Percentiles rank a stretch among this genome's conserved stretches.
These are phyloP conservation scores for Apteryx owenii DNA, from an alignment of 2,113 vertebrate species.

Conservation along the genomic window DNA sequence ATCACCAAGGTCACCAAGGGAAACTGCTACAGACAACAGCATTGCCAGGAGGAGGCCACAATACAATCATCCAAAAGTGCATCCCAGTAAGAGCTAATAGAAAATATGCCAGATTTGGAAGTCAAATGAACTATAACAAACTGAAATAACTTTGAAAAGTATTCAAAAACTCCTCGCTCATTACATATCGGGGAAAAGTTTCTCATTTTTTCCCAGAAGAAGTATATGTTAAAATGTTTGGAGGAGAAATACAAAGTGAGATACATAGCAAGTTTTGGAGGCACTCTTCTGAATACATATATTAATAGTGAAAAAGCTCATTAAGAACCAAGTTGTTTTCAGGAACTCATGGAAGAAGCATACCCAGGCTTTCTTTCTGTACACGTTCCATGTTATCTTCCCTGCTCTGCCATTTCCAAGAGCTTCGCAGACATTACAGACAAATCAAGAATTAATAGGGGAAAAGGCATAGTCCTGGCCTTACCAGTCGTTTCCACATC, in stretches of 20 bases:
- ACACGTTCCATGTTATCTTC: not conserved
- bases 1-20: not conserved
- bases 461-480: not conserved
- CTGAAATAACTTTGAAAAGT: not conserved
- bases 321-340: not conserved
- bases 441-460: not conserved
- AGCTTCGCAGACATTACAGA: not conserved
- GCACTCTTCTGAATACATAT: not conserved
- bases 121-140: not conserved
- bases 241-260: not conserved
- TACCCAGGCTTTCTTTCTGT: not conserved
- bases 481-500: not conserved
- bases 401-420: not conserved
- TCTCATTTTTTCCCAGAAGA: not conserved
- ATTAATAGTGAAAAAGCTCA: not conserved
- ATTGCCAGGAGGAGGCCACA: not conserved
- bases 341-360: fast-evolving
- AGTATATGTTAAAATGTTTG: not conserved
- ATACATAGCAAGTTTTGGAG: not conserved
- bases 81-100: not conserved
- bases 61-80: not conserved
- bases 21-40: not conserved
- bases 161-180: not conserved
- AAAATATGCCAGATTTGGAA: not conserved
- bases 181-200: not conserved